Percentiles rank a stretch among this genome's conserved stretches.
Evolutionary conservation across 2,888 invertebrate genomes (phyloP).

Genomic region (Phragmatobia fuliginosa): DNA sequence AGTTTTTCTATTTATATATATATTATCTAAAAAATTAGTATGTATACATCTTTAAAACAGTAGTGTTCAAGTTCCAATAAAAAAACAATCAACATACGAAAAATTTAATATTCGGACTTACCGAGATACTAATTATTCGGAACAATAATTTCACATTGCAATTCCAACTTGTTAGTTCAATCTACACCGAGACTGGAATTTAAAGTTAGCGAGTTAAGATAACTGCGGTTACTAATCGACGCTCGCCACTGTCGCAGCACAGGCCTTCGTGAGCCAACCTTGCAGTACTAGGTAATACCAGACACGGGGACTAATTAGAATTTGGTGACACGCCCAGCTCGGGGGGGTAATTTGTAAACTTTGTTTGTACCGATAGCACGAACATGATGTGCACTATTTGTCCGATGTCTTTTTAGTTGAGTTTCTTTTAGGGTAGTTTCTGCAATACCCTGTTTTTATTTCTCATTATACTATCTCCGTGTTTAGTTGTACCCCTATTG

Average conservation of each 20-base stretch:
- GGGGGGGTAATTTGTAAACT: slow-evolving; percentile 67
- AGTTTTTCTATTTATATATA: no score
- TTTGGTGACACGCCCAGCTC: slow-evolving; percentile 79
- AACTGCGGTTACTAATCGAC: slow-evolving; percentile 30
- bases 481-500: not conserved
- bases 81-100: not conserved
- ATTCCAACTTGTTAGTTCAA: not conserved
- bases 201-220: slow-evolving; percentile 3
- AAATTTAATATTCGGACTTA: not conserved
- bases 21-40: no score
- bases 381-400: slow-evolving; percentile 1
- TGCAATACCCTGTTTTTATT: not conserved
- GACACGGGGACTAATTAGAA: slow-evolving; percentile 84
- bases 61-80: not conserved
- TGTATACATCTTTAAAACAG: not conserved
- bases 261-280: slow-evolving; percentile 59
- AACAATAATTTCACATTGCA: not conserved
- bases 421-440: not conserved
- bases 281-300: slow-evolving; percentile 79
- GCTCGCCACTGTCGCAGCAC: slow-evolving; percentile 49
- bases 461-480: not conserved
- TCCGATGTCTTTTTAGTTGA: not conserved
- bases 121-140: not conserved
- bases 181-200: slow-evolving; percentile 1
- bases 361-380: slow-evolving; percentile 70